Conservation (phyloP, 2,797 vertebrate genomes). For the Erethizon dorsatum region DNA sequence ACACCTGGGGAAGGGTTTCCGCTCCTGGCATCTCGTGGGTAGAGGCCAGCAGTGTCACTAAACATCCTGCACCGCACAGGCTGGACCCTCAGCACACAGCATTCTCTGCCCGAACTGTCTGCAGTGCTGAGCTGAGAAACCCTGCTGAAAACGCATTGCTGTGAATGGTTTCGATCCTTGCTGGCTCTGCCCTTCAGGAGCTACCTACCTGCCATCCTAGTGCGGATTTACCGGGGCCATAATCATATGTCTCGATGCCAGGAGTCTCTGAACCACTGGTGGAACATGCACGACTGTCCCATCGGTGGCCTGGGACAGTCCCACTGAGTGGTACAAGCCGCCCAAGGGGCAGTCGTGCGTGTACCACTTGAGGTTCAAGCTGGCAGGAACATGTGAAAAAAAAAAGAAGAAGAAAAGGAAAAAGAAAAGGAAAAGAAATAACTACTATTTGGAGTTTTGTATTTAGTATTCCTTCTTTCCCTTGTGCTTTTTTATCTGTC, state of each 20-base stretch:
- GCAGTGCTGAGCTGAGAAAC: not conserved
- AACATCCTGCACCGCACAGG: not conserved
- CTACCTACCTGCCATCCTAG: not conserved
- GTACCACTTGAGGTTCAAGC: not conserved
- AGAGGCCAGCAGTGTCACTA: not conserved
- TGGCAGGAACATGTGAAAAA: not conserved
- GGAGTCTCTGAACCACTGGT: not conserved
- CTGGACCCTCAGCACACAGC: not conserved
- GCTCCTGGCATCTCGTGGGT: not conserved
- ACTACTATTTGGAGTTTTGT: not conserved
- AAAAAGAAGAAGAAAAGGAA: not conserved
- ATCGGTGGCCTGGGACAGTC: not conserved
- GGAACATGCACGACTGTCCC: not conserved
- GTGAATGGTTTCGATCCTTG: not conserved
- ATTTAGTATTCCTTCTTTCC: not conserved
- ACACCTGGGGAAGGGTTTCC: not conserved
- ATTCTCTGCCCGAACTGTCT: not conserved
- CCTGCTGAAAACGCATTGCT: not conserved
- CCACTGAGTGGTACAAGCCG: not conserved
- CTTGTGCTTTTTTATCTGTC: not conserved
- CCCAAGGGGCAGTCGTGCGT: not conserved
- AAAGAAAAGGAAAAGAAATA: not conserved
- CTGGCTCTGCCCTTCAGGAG: not conserved
- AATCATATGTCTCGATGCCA: not conserved
- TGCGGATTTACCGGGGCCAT: not conserved